Percentiles rank a stretch among this genome's conserved stretches.
Evolutionary conservation across 2,113 vertebrate genomes (phyloP).

Genomic region (Ammospiza caudacuta): DNA sequence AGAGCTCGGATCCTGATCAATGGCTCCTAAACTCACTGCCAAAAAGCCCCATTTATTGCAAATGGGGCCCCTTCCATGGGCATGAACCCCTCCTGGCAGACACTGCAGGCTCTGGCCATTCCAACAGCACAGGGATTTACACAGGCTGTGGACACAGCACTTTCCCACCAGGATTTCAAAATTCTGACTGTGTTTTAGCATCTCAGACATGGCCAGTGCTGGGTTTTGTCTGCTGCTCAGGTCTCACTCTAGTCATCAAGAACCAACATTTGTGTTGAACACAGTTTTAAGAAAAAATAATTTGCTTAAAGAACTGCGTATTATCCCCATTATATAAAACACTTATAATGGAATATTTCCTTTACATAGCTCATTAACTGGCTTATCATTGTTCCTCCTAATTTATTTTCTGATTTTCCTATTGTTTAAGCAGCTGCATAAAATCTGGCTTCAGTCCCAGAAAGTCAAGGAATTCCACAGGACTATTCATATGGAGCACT

Average conservation of each 20-base stretch:
- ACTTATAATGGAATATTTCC: neutral
- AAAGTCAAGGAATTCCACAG: neutral
- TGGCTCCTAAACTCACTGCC: neutral
- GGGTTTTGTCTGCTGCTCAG: neutral
- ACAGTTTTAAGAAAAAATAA: neutral
- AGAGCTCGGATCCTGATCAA: neutral
- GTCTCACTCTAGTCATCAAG: neutral
- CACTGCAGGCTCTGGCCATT: fast-evolving
- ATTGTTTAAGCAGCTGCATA: neutral
- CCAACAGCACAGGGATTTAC: neutral
- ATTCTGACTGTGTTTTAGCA: neutral
- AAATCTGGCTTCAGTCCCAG: conserved; percentile 2
- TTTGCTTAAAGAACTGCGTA: neutral
- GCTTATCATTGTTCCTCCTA: neutral
- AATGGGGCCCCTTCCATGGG: neutral
- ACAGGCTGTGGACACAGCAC: neutral
- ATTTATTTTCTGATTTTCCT: neutral
- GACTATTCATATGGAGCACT: neutral
- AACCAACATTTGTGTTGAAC: neutral
- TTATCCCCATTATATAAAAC: neutral
- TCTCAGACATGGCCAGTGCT: neutral
- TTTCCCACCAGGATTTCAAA: neutral
- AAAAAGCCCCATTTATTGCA: neutral
- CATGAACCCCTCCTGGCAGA: neutral
- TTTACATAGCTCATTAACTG: neutral